Evolutionary conservation across 2,113 vertebrate genomes (phyloP).

Genomic region (Theristicus caerulescens): DNA sequence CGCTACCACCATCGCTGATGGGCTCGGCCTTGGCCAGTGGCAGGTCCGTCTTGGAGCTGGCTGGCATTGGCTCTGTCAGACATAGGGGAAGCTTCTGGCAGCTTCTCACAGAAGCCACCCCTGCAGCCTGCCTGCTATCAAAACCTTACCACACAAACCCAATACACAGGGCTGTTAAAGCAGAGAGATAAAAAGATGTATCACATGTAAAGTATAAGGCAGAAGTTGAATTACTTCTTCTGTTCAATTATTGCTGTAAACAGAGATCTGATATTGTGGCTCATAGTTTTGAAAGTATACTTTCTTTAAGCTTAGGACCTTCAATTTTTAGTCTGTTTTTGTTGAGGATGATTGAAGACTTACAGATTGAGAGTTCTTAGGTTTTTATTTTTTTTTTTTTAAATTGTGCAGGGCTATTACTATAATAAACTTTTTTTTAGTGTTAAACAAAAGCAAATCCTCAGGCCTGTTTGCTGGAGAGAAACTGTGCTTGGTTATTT

Average conservation of each 20-base stretch:
- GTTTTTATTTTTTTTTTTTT: not conserved
- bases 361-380: not conserved
- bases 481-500: not conserved
- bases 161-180: not conserved
- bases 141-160: not conserved
- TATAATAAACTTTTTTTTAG: not conserved
- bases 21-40: not conserved
- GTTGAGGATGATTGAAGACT: not conserved
- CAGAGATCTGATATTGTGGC: not conserved
- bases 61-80: no score
- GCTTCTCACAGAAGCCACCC: no score
- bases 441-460: not conserved
- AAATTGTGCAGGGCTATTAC: not conserved
- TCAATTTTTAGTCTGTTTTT: not conserved
- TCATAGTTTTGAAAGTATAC: not conserved
- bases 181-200: not conserved
- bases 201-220: not conserved
- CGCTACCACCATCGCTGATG: fast-evolving
- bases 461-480: not conserved
- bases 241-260: not conserved
- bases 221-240: not conserved
- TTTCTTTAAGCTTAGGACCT: not conserved
- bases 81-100: no score
- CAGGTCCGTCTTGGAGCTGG: no score
- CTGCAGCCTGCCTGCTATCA: no score